Evolutionary conservation across 2,797 vertebrate genomes (phyloP).

Genomic region (Melanitta fusca): DNA sequence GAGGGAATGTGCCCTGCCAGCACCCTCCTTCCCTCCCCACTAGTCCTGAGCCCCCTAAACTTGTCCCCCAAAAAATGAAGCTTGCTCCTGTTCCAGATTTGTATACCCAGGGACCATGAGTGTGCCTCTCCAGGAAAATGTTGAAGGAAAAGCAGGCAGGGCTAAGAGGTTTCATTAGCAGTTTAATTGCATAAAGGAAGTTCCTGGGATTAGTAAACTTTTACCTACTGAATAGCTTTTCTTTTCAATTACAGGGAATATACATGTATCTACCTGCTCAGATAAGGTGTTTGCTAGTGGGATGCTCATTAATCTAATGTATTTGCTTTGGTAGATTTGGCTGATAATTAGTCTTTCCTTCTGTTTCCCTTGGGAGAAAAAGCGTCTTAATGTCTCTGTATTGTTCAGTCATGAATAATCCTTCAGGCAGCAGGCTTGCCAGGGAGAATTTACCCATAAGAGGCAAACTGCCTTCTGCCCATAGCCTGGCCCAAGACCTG

Average conservation of each 20-base stretch:
- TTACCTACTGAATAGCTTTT: not conserved
- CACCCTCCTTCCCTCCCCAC: not conserved
- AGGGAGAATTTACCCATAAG: not conserved
- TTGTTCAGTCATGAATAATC: not conserved
- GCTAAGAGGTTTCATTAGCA: not conserved
- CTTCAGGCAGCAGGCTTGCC: not conserved
- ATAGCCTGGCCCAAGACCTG: not conserved
- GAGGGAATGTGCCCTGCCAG: not conserved
- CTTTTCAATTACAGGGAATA: constrained; percentile 3
- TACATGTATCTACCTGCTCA: not conserved
- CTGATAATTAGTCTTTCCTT: constrained; percentile 12
- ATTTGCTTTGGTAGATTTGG: constrained; percentile 1
- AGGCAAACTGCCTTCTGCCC: not conserved
- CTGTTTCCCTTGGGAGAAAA: not conserved
- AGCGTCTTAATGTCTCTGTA: not conserved
- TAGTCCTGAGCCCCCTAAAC: not conserved
- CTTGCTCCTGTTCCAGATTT: not conserved
- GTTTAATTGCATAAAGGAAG: constrained; percentile 1
- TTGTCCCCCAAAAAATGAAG: not conserved
- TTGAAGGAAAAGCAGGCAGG: not conserved
- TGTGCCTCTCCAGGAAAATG: not conserved
- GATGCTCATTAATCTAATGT: constrained; percentile 43
- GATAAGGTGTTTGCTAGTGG: not conserved
- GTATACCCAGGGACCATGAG: not conserved
- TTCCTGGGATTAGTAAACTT: not conserved